Conservation (phyloP, 2,888 invertebrate species). For the Horisme vitalbata region DNA sequence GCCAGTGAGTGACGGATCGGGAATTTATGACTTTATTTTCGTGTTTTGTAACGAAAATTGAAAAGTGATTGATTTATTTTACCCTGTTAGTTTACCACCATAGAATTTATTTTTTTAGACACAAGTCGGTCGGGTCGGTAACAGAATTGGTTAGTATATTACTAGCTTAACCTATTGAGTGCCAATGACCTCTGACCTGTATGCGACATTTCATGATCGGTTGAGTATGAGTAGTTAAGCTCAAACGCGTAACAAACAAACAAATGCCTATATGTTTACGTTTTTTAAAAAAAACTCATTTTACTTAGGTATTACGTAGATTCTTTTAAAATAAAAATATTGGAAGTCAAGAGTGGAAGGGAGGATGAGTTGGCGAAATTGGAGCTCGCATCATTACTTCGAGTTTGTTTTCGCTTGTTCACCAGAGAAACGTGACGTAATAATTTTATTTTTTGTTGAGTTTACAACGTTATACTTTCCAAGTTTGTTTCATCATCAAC, state of each 20-base stretch:
- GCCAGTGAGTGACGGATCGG: constrained; percentile 2
- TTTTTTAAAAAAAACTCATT: too few species aligned
- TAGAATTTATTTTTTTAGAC: too few species aligned
- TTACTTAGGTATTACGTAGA: too few species aligned
- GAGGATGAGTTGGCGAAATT: constrained; percentile 65
- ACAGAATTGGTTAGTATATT: too few species aligned
- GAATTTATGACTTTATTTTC: constrained; percentile 1
- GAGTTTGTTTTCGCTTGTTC: constrained; percentile 47
- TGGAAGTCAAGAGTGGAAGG: neutral
- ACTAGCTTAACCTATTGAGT: too few species aligned
- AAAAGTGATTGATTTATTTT: constrained; percentile 8
- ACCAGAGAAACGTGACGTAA: constrained; percentile 44
- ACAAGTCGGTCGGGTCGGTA: too few species aligned
- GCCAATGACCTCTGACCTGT: too few species aligned
- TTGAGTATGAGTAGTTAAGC: too few species aligned
- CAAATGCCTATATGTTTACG: too few species aligned
- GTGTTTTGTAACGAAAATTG: constrained; percentile 1
- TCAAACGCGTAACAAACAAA: too few species aligned
- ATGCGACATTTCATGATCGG: too few species aligned
- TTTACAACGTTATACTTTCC: constrained; percentile 11
- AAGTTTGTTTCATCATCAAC: neutral
- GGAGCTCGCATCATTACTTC: constrained; percentile 63
- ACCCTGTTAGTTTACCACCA: too few species aligned
- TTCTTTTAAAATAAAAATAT: neutral
- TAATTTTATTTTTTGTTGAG: constrained; percentile 24